phyloP scores from a whole-genome alignment of 37 sponge, comb jelly and placozoan species.

The Aphrocallistes beatrix region DNA sequence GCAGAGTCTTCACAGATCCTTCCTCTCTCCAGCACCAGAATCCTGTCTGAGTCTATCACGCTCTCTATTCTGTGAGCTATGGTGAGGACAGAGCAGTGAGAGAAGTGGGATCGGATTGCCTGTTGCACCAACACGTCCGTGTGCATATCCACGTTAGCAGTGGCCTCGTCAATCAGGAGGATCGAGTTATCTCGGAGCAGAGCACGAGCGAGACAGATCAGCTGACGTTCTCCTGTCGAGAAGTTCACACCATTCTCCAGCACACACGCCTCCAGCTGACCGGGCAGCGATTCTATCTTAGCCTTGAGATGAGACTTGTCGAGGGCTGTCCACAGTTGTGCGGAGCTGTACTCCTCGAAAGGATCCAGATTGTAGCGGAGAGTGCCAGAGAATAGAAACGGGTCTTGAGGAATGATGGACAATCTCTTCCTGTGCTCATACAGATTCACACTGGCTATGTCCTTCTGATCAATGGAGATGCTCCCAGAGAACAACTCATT shows the following conservation, averaged over 20 bases:
- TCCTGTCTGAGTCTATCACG: neutral
- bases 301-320: neutral
- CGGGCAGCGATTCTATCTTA: neutral
- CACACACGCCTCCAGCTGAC: neutral
- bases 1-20: neutral
- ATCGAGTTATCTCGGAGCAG: neutral
- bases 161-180: neutral
- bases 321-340: neutral
- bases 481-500: conserved; percentile 26
- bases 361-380: neutral
- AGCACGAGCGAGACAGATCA: neutral
- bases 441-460: conserved; percentile 22
- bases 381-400: neutral
- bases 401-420: neutral
- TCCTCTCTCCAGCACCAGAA: neutral
- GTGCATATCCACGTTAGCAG: conserved; percentile 1
- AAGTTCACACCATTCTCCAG: neutral
- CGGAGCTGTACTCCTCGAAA: neutral
- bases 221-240: neutral
- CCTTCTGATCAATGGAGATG: conserved; percentile 25
- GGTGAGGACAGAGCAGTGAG: neutral
- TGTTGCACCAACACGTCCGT: neutral
- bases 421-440: neutral
- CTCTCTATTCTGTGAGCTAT: conserved; percentile 1
- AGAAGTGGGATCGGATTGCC: neutral